Evolutionary conservation across 2,888 invertebrate species (phyloP), one percentile per base, ranked within the genome.

Genomic region (Octodonta nipae): DNA sequence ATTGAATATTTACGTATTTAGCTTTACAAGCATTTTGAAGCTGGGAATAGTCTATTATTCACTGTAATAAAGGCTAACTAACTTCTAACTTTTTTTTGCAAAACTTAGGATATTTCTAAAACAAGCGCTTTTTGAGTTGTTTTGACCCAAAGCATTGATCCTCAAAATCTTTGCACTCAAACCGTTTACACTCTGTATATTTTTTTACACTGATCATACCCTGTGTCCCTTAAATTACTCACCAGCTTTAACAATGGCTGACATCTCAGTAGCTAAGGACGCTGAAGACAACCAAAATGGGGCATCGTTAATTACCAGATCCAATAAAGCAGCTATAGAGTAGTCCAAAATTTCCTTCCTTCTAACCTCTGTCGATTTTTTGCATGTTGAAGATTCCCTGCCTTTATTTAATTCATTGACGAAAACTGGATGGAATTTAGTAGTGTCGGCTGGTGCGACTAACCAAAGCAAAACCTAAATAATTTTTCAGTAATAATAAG

Each of bases 361-460:
- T 15, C 84, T 64, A 10, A 75, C 51, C 15, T 70, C 70, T 0
- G 71, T 58, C 15, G 80, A 73, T 52, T 87, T 87, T 58, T 86
- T 86, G 30, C 76, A 79, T 8, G 70, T 68, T 7, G 77, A 72
- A 50, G 76, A 76, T 15, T 67, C 65, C 41, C 85, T 73, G 1
- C 89, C 91, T 38, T 72, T 67, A 42, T 79, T 73, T 8, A 95
- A 65, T 46, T 77, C 73, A 22, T 75, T 70, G 2, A 84, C 71
- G 30, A 87, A 73, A 35, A 67, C 68, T 0, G 91, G 91, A 61
- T 88, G 86, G 55, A 93, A 91, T 40, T 81, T 78, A 30, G 71
- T 70, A 0, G 75, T 68, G 52, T 88, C 80, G 25, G 80, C 77
- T 1, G 89, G 85, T 26, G 82, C 78, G 8, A 93, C 73, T 13